Conservation (phyloP, 2,113 vertebrate species). For the Bubo blakistoni region DNA sequence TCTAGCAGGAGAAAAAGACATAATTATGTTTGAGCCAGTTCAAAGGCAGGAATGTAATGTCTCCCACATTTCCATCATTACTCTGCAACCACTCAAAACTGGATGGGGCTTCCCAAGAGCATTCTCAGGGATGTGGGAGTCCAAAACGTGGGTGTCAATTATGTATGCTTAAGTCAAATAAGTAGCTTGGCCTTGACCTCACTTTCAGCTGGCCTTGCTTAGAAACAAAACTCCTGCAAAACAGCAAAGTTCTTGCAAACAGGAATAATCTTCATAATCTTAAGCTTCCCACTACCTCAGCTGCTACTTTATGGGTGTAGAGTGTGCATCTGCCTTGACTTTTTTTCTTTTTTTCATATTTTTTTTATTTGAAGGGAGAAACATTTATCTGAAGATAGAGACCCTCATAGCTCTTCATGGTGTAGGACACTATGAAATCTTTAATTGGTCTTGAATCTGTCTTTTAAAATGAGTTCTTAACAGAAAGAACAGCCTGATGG, state of each 20-base stretch:
- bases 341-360: background rate
- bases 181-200: background rate
- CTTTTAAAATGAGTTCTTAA: background rate
- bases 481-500: background rate
- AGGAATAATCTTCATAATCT: background rate
- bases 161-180: background rate
- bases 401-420: background rate
- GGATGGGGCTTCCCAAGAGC: background rate
- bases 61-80: background rate
- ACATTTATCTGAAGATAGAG: background rate
- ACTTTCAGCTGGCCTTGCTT: background rate
- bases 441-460: background rate
- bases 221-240: background rate
- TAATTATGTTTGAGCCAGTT: background rate
- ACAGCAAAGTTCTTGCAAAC: background rate
- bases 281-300: background rate
- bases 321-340: background rate
- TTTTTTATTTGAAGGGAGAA: background rate
- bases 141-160: background rate
- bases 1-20: background rate
- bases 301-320: background rate
- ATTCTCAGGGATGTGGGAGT: background rate
- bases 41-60: background rate
- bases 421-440: background rate
- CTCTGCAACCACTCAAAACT: background rate